phyloP scores from a whole-genome alignment of 2,888 invertebrate species.

The Calameuta filiformis region DNA sequence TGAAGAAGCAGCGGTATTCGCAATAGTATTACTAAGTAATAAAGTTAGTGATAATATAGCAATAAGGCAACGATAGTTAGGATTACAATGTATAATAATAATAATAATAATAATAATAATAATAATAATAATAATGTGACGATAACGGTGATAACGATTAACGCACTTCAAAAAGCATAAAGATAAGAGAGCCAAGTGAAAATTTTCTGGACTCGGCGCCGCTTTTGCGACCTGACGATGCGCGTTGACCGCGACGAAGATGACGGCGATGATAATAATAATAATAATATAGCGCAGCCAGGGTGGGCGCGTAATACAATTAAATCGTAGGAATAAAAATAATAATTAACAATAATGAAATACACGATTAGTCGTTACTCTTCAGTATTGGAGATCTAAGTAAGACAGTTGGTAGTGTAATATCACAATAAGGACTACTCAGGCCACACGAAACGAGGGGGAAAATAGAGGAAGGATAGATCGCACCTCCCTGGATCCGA shows the following conservation, averaged over 20 bases:
- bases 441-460: slow-evolving; percentile 61
- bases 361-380: slow-evolving; percentile 49
- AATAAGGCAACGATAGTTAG: too few species aligned
- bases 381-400: slow-evolving; percentile 66
- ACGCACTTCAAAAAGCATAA: too few species aligned
- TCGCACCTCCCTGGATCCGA: slow-evolving; percentile 16
- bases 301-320: slow-evolving; percentile 12
- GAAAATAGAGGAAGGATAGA: slow-evolving; percentile 13
- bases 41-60: slow-evolving; percentile 8
- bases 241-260: slow-evolving; percentile 10
- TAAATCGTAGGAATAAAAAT: slow-evolving; percentile 9
- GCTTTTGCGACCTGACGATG: too few species aligned
- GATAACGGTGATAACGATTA: not conserved
- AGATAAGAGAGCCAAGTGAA: too few species aligned
- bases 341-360: slow-evolving; percentile 35
- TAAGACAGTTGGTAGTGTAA: slow-evolving; percentile 67
- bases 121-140: slow-evolving; percentile 2
- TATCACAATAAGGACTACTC: slow-evolving; percentile 67
- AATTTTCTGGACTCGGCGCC: too few species aligned
- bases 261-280: slow-evolving; percentile 29
- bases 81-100: not conserved
- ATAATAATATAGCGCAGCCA: slow-evolving; percentile 19
- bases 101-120: slow-evolving; percentile 9
- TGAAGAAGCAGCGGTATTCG: slow-evolving; percentile 14
- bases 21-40: not conserved